phyloP scores from a whole-genome alignment of 2,113 vertebrate species.

The Semnopithecus entellus region DNA sequence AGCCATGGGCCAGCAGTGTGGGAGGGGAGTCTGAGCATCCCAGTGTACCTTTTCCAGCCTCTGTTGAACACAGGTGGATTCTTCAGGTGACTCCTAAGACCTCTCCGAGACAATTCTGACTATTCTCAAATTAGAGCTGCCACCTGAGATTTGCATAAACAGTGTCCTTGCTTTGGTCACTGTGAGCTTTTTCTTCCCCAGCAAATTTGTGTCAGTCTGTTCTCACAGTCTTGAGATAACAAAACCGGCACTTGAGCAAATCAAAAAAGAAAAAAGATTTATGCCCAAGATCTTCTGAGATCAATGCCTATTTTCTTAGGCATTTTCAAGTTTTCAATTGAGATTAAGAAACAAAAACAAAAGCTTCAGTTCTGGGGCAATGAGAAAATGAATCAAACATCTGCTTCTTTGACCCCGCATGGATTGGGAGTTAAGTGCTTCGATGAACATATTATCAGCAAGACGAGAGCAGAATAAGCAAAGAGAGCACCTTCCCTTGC shows the following conservation, averaged over 20 bases:
- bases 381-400: background rate
- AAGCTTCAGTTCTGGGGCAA: background rate
- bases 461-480: background rate
- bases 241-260: background rate
- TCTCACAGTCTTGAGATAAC: slow-evolving; percentile 12
- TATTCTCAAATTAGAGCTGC: background rate
- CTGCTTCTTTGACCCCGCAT: background rate
- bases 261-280: background rate
- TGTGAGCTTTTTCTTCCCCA: background rate
- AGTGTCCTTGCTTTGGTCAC: background rate
- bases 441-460: background rate
- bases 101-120: background rate
- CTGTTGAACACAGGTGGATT: background rate
- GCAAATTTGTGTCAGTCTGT: background rate
- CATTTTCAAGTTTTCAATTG: background rate
- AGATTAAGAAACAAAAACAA: slow-evolving; percentile 14
- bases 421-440: background rate
- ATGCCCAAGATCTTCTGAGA: slow-evolving; percentile 45
- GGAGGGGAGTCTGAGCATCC: background rate
- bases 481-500: background rate
- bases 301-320: slow-evolving; percentile 5
- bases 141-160: background rate
- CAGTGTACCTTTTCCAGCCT: background rate
- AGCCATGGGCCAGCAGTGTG: background rate
- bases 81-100: background rate